Evolutionary conservation across 2,113 vertebrate species (phyloP).

Genomic region (Pardalotus punctatus): DNA sequence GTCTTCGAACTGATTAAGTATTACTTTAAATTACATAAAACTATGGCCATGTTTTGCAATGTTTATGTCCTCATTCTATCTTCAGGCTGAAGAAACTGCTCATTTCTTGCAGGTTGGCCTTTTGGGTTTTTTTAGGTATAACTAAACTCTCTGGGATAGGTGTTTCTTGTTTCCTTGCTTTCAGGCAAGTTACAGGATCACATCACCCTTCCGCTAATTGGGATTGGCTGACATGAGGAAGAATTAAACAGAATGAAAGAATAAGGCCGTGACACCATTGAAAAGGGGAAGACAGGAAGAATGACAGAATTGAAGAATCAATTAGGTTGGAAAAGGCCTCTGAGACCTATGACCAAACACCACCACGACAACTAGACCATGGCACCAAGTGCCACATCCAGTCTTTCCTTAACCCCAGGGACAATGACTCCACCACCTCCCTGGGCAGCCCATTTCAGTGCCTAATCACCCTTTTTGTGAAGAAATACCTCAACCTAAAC

Average conservation of each 20-base stretch:
- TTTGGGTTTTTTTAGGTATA: background rate
- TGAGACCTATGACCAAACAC: background rate
- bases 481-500: background rate
- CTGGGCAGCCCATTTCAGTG: background rate
- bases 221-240: background rate
- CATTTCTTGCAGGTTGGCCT: fast-evolving
- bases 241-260: background rate
- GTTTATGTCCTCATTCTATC: background rate
- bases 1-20: background rate
- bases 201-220: background rate
- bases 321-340: background rate
- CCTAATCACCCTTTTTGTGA: background rate
- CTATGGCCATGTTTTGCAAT: background rate
- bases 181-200: background rate
- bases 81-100: background rate
- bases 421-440: background rate
- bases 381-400: background rate
- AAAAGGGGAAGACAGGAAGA: background rate
- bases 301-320: background rate
- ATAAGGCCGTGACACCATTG: background rate
- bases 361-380: background rate
- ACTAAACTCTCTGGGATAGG: background rate
- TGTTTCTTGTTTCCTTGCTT: background rate
- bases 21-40: background rate
- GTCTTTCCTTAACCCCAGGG: background rate